A percentile compares a stretch with the other conserved stretches of the same genome.
These are phyloP conservation scores for Eumeta japonica DNA, from an alignment of 1,140 invertebrate species.

Conservation along the genomic window DNA sequence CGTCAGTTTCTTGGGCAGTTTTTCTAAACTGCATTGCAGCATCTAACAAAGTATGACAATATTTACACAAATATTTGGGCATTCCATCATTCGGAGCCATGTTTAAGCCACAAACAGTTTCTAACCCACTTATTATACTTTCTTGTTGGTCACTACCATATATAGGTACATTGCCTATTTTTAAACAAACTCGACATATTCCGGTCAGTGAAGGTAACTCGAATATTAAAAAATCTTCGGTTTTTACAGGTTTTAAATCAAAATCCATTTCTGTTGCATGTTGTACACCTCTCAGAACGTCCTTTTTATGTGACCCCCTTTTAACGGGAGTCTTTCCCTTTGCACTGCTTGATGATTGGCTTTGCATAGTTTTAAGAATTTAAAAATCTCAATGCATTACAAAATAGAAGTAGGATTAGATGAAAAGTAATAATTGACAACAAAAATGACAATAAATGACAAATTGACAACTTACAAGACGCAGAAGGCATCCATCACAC, in stretches of 20 bases:
- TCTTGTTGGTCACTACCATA: conserved; percentile 10
- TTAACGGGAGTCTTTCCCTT: no score
- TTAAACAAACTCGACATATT: conserved; percentile 21
- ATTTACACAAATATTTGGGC: conserved; percentile 20
- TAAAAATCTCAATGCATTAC: no score
- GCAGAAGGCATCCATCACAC: no score
- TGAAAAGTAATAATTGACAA: no score
- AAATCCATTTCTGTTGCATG: conserved; percentile 20
- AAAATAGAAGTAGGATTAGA: no score
- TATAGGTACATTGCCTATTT: conserved; percentile 20
- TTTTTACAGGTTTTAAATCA: conserved; percentile 17
- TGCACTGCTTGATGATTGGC: conserved; percentile 26
- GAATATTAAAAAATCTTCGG: conserved; percentile 9
- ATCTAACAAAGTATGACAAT: conserved; percentile 15
- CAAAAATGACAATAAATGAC: no score
- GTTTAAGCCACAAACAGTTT: conserved; percentile 16
- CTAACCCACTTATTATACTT: conserved; percentile 17
- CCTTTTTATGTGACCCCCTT: no score
- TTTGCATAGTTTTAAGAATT: conserved; percentile 26
- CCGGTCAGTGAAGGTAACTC: background rate
- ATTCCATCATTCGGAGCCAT: conserved; percentile 15
- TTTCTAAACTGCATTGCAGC: conserved; percentile 22
- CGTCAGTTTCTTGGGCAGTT: conserved; percentile 19
- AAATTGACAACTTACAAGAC: no score
- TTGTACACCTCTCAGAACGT: no score